These are phyloP conservation scores for Oryzias woworae DNA, from an alignment of 2,113 vertebrate genomes.

Conservation along the genomic window DNA sequence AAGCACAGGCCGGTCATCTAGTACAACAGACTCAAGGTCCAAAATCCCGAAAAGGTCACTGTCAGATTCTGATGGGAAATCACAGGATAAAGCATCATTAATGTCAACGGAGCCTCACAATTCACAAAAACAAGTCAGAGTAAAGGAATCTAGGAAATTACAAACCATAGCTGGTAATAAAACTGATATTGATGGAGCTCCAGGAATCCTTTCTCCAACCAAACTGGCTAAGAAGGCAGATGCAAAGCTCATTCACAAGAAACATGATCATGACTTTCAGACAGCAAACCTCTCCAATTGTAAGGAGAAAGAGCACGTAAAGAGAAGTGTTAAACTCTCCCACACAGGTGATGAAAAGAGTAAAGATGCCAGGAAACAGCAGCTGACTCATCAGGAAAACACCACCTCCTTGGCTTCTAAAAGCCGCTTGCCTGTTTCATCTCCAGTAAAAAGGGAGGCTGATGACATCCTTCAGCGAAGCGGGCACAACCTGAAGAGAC, in stretches of 20 bases:
- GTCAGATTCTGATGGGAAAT: slow-evolving; percentile 59
- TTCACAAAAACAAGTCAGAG: slow-evolving; percentile 41
- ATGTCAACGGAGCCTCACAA: slow-evolving; percentile 18
- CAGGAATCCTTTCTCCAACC: slow-evolving; percentile 42
- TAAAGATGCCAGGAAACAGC: slow-evolving; percentile 28
- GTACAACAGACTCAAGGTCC: slow-evolving; percentile 46
- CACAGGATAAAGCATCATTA: slow-evolving; percentile 21
- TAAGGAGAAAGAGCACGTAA: slow-evolving; percentile 18
- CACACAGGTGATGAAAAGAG: slow-evolving; percentile 27
- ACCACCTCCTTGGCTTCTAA: slow-evolving; percentile 30
- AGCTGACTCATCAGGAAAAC: slow-evolving; percentile 29
- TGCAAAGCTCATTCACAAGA: slow-evolving; percentile 31
- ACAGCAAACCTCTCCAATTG: slow-evolving; percentile 42
- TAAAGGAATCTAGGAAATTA: slow-evolving; percentile 55
- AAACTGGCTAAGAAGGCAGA: slow-evolving; percentile 32
- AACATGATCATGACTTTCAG: slow-evolving; percentile 18
- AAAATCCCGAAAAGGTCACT: slow-evolving; percentile 71
- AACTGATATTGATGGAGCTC: slow-evolving; percentile 40
- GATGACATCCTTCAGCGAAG: slow-evolving; percentile 26
- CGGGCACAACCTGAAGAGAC: slow-evolving; percentile 28
- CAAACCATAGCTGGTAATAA: slow-evolving; percentile 36
- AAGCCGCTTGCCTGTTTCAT: slow-evolving; percentile 58
- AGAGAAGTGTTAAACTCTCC: slow-evolving; percentile 11
- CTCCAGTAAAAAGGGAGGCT: slow-evolving; percentile 41
- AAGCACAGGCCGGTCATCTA: slow-evolving; percentile 10